Evolutionary conservation across 1,140 invertebrate genomes (phyloP).

Genomic region (Plutomurus gul): DNA sequence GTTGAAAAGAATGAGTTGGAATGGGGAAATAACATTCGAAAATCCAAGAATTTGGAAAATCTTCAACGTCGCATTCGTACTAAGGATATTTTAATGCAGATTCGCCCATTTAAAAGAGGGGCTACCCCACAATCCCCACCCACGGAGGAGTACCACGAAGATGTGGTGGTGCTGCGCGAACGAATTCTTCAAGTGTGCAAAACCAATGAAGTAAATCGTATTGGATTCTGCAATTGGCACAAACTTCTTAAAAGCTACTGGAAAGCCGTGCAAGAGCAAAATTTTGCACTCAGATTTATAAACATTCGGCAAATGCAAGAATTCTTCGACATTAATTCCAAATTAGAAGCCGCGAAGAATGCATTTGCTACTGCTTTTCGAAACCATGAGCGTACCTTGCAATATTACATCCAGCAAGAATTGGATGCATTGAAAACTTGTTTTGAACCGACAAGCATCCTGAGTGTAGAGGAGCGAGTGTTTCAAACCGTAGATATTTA

Average conservation of each 20-base stretch:
- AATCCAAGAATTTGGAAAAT: background rate
- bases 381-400: background rate
- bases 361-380: background rate
- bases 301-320: background rate
- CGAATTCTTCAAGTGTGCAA: background rate
- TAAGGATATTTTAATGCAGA: background rate
- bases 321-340: background rate
- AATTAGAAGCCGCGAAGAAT: background rate
- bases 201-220: background rate
- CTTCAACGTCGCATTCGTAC: background rate
- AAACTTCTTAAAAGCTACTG: conserved; percentile 5
- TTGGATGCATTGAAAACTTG: background rate
- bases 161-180: background rate
- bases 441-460: background rate
- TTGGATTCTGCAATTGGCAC: conserved; percentile 24
- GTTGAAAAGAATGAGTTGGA: background rate
- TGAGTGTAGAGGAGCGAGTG: background rate
- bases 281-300: background rate
- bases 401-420: background rate
- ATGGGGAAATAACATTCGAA: background rate
- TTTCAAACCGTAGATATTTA: background rate
- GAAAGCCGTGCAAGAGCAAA: background rate
- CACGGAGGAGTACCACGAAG: conserved; percentile 17
- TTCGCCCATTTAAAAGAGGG: conserved; percentile 38
- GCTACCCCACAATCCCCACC: conserved; percentile 1